Evolutionary conservation across 2,888 invertebrate species (phyloP).

Genomic region (Phlogophora meticulosa): DNA sequence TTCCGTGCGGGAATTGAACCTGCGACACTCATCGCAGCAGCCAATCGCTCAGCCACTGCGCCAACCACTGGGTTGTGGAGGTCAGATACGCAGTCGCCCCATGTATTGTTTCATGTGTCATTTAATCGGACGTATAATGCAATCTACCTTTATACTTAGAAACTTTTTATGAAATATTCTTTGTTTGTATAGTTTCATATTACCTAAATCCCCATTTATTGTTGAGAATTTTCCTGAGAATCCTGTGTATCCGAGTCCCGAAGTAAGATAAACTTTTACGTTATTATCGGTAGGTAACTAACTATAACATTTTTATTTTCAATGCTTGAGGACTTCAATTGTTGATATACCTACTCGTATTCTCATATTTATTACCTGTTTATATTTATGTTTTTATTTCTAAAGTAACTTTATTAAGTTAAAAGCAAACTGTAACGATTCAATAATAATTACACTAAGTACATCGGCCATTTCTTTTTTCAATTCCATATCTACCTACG

Average conservation of each 20-base stretch:
- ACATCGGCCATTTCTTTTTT: too few relatives aligned
- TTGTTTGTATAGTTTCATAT: conserved; percentile 23
- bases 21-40: too few relatives aligned
- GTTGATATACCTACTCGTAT: neutral
- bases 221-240: conserved; percentile 7
- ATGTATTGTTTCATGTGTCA: neutral
- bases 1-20: too few relatives aligned
- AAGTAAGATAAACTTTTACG: neutral
- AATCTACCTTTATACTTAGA: neutral
- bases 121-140: neutral
- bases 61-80: too few relatives aligned
- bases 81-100: too few relatives aligned
- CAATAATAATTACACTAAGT: too few relatives aligned
- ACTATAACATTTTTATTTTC: neutral
- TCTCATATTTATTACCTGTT: neutral
- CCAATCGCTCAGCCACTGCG: too few relatives aligned
- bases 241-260: neutral
- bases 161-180: neutral
- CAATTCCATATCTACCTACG: neutral
- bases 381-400: neutral
- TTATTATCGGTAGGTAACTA: neutral
- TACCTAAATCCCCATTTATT: conserved; percentile 10
- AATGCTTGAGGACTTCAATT: neutral
- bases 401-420: neutral
- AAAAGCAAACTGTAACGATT: too few relatives aligned